Base-by-base conservation (phyloP, 2,888 invertebrate species). In the Protonemura montana region DNA sequence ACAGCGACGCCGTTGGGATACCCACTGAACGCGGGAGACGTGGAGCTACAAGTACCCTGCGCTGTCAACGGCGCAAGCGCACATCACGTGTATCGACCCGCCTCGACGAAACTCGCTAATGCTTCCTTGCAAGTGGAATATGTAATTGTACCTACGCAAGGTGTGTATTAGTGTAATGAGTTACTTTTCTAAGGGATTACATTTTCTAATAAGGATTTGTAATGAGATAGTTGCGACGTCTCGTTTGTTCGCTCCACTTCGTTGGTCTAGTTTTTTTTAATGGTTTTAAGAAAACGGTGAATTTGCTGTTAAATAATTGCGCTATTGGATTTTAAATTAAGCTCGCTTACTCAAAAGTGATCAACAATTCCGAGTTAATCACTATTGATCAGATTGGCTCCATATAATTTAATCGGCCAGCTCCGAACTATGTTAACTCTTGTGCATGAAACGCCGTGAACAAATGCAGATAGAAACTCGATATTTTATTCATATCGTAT, bases 131-230 rank as follows among this genome's bases (percentile, higher is more conserved):
- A 59, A 59, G 16, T 10, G 21, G 59, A 59, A 59, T 59, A 59
- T 59, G 59, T 59, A 59, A 59, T 59, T 59, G 59, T 59, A 35
- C 35, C 35, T 35, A 59, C 59, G 21, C 59, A 59, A 59, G 59
- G 59, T 59, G 59, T 59, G 59, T 59, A 59, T 59, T 59, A 59
- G 59, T 59, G 59, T 59, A 59, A 59, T 59, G 59, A 59, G 59
- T 59, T 59, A 21, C 59, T 59, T 59, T 59, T 59, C 35, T 59
- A 59, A 21, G 13, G 59, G 59, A 59, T 59, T 59, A 21, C 59
- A 59, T 59, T 59, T 59, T 59, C 13, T 59, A 59, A 59, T 59
- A 59, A 21, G 59, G 59, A 59, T 59, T 59, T 59, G 59, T 59
- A 59, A 59, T 21, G 59, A 59, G 59, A 59, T 59, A 1, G 59